Conservation (phyloP, 2,113 vertebrate genomes). For the Columba livia region DNA sequence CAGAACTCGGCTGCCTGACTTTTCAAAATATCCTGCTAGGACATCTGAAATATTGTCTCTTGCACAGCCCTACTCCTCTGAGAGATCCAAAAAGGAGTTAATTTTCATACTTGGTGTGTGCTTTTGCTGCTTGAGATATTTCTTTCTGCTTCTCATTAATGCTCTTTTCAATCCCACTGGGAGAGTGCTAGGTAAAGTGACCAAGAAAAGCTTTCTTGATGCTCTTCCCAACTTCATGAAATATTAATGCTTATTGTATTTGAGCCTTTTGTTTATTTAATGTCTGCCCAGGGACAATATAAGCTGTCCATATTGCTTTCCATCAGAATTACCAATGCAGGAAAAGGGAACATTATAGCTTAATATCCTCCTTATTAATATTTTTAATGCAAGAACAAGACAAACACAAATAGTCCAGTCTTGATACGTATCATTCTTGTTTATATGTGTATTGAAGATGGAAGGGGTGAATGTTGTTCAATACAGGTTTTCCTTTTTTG, state of each 20-base stretch:
- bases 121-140: conserved; percentile 47
- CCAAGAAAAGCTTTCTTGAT: conserved; percentile 60
- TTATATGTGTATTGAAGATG: background rate
- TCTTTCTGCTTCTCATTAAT: conserved; percentile 43
- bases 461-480: background rate
- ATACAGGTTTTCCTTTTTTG: background rate
- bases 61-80: background rate
- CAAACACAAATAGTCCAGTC: background rate
- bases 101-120: background rate
- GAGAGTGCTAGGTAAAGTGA: conserved; percentile 51
- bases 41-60: conserved; percentile 44
- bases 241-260: conserved; percentile 62
- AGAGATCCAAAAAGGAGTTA: conserved; percentile 35
- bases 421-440: background rate
- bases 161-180: conserved; percentile 18
- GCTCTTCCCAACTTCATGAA: conserved; percentile 47
- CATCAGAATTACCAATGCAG: conserved; percentile 44
- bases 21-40: background rate
- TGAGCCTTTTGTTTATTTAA: conserved; percentile 63
- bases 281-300: conserved; percentile 52
- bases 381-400: conserved; percentile 14
- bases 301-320: conserved; percentile 48
- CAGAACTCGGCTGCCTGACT: conserved; percentile 2
- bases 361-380: conserved; percentile 10
- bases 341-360: background rate